Evolutionary conservation across 2,113 vertebrate genomes (phyloP), one percentile per base, ranked within the genome.

Genomic region (Pseudois nayaur): DNA sequence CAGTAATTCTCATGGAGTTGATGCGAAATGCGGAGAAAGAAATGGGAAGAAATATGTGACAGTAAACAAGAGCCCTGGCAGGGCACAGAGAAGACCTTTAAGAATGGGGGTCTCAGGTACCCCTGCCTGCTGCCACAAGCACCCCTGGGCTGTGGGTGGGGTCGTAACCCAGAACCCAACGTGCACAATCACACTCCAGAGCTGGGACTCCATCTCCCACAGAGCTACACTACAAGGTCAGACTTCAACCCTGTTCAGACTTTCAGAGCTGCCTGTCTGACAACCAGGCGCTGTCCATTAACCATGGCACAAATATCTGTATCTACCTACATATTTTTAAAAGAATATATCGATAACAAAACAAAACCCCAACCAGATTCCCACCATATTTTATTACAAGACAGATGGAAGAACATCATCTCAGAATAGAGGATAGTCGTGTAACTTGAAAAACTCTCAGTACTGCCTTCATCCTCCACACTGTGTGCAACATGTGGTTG

Each of bases 91-190:
- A 59, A 71, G 43, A 55, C 50, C n/a, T 64, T n/a, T 31, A 74
- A 71, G 88, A 31, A 71, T 1, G 25, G 71, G 54, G 83, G 43
- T n/a, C 50, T 27, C 0, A 0, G 5, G 5, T 6, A 2, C 8
- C 45, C 43, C 60, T 0, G 6, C 52, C 86, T 29, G 45, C 55
- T 6, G 11, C 9, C 15, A 45, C 11, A 21, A n/a, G 2, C 23
- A 40, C 17, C 62, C 33, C 54, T 1, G 0, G 16, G 27, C 76
- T 71, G 36, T 33, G 43, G 31, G 48, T 13, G 10, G 43, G 83
- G 27, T 14, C 4, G 8, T 3, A 79, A 78, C 54, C 57, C 64
- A 40, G 48, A 62, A 60, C 43, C n/a, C n/a, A 8, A 12, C 1
- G 40, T 17, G 16, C 1, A 0, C 15, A 15, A n/a, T 33, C 54